phyloP scores from a whole-genome alignment of 2,888 invertebrate species.

The Phania funesta region DNA sequence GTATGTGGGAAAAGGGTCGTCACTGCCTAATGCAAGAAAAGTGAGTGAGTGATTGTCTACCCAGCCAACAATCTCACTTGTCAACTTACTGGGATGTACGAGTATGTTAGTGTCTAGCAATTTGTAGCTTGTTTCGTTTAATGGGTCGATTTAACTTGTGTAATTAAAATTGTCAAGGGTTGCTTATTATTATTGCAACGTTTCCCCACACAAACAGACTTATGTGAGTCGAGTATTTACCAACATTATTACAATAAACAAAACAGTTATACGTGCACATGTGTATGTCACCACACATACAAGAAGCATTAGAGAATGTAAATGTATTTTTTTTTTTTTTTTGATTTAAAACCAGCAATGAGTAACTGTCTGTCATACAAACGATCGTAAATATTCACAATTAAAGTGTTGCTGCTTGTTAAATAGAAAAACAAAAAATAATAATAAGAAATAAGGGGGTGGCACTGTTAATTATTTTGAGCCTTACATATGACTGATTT shows the following conservation, averaged over 20 bases:
- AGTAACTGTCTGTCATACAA: conserved; percentile 27
- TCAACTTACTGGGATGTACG: conserved; percentile 2
- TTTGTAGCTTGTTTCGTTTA: conserved; percentile 67
- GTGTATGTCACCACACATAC: conserved; percentile 4
- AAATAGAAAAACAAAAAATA: background rate
- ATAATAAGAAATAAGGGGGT: background rate
- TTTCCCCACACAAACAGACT: conserved; percentile 12
- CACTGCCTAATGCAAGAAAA: background rate
- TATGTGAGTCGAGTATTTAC: background rate
- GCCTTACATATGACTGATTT: conserved; percentile 41
- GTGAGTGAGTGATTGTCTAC: conserved; percentile 25
- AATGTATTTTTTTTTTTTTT: conserved; percentile 13
- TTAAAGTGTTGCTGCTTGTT: conserved; percentile 26
- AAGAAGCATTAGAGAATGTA: conserved; percentile 1
- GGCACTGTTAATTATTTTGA: background rate
- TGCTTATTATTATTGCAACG: conserved; percentile 66
- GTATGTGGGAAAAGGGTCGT: conserved; percentile 18
- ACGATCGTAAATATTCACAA: conserved; percentile 19
- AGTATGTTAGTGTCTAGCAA: conserved; percentile 33
- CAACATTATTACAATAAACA: conserved; percentile 43
- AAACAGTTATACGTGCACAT: conserved; percentile 34
- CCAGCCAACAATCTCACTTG: background rate
- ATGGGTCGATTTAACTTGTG: conserved; percentile 72
- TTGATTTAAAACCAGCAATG: conserved; percentile 39
- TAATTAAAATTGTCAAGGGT: conserved; percentile 75